These are phyloP conservation scores for Notamacropus eugenii DNA, from an alignment of 2,797 vertebrate genomes.

Conservation along the genomic window DNA sequence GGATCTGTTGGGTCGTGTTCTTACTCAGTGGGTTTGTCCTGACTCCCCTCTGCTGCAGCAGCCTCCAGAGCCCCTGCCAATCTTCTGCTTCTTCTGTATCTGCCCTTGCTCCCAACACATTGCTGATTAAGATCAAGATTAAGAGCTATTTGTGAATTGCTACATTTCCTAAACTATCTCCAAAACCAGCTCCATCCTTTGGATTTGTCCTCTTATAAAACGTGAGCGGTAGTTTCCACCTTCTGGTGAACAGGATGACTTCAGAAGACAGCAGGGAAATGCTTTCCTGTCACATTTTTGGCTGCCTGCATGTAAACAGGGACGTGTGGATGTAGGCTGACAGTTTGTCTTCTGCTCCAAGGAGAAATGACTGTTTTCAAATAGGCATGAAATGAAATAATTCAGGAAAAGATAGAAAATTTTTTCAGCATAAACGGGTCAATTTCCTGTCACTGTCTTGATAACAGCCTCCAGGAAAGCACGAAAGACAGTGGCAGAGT, in stretches of 20 bases:
- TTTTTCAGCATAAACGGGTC: constrained; percentile 80
- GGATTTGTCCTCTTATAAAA: background rate
- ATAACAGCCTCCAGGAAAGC: constrained; percentile 79
- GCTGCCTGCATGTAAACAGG: constrained; percentile 68
- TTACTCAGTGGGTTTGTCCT: background rate
- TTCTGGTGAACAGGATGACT: constrained; percentile 26
- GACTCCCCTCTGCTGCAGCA: background rate
- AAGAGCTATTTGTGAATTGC: background rate
- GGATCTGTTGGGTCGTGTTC: background rate
- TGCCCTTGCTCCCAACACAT: background rate
- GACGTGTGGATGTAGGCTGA: constrained; percentile 69
- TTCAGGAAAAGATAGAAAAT: constrained; percentile 74
- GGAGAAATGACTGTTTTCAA: constrained; percentile 81
- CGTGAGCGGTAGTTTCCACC: background rate
- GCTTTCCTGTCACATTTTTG: constrained; percentile 75
- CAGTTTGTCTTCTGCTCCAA: constrained; percentile 80
- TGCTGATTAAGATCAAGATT: background rate
- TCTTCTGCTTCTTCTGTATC: background rate
- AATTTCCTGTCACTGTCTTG: constrained; percentile 83
- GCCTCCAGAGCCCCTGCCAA: background rate
- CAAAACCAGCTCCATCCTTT: background rate
- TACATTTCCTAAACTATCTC: background rate
- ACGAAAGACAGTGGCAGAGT: constrained; percentile 63
- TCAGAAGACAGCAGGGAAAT: constrained; percentile 63
- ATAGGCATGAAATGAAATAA: constrained; percentile 83